phyloP scores from a whole-genome alignment of 2,797 vertebrate genomes.

The Betta splendens region DNA sequence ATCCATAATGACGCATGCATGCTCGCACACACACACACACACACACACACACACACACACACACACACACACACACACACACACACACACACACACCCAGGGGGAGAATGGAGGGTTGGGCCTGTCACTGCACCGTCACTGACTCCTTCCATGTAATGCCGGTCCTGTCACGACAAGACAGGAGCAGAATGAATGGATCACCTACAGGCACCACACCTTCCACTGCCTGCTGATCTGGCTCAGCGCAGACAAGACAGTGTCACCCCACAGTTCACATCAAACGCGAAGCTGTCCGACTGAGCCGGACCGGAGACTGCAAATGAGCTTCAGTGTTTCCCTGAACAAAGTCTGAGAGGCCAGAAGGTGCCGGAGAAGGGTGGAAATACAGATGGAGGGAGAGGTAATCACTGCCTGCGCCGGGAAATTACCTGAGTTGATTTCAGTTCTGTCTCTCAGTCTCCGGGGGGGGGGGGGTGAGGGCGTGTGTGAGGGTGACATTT shows the following conservation, averaged over 20 bases:
- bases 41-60: conserved; percentile 33
- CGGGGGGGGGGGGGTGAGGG: conserved; percentile 35
- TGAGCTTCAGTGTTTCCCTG: conserved; percentile 26
- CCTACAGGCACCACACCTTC: conserved; percentile 88
- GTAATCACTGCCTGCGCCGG: conserved; percentile 69
- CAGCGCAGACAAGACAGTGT: conserved; percentile 54
- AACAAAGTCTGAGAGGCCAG: conserved; percentile 21
- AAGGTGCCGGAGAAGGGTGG: conserved; percentile 8
- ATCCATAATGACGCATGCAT: conserved; percentile 29
- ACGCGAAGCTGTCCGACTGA: conserved; percentile 34
- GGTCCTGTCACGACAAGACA: conserved; percentile 94
- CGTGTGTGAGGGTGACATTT: conserved; percentile 58
- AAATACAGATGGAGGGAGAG: conserved; percentile 25
- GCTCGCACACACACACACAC: conserved; percentile 35
- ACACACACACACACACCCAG: conserved; percentile 33
- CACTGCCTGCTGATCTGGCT: conserved; percentile 61
- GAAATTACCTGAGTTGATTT: conserved; percentile 79
- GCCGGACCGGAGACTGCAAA: conserved; percentile 43
- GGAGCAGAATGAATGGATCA: conserved; percentile 88
- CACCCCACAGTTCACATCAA: conserved; percentile 57
- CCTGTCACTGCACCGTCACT: conserved; percentile 92
- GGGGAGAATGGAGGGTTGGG: conserved; percentile 71
- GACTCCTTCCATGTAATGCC: conserved; percentile 85
- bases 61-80: conserved; percentile 35
- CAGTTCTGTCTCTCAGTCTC: conserved; percentile 71